Evolutionary conservation across 2,888 invertebrate genomes (phyloP).

Genomic region (Laspeyria flexula): DNA sequence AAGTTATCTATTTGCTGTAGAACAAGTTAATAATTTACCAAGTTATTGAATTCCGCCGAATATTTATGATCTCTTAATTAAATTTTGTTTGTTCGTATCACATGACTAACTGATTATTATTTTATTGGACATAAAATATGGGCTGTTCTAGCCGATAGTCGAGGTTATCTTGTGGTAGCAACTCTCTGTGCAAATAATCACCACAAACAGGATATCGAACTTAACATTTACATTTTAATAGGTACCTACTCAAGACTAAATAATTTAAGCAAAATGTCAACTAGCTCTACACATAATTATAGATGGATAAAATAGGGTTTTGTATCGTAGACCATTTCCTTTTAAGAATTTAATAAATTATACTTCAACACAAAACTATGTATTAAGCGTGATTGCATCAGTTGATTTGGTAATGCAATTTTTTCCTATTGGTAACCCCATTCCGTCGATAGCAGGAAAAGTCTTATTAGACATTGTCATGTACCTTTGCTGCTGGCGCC

Average conservation of each 20-base stretch:
- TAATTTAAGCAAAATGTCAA: neutral
- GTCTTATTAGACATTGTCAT: slow-evolving; percentile 14
- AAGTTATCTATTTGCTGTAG: no score
- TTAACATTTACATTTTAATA: slow-evolving; percentile 26
- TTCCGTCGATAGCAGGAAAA: no score
- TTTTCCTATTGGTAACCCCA: neutral
- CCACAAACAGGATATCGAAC: slow-evolving; percentile 13
- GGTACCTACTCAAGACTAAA: neutral
- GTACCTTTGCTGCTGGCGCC: slow-evolving; percentile 83
- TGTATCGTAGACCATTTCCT: neutral
- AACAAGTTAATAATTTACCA: no score
- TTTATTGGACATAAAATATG: slow-evolving; percentile 10
- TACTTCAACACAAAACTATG: no score
- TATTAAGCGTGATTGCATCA: neutral
- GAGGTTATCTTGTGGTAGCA: slow-evolving; percentile 17
- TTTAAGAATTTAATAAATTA: neutral
- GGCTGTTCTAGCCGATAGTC: slow-evolving; percentile 7
- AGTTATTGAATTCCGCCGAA: neutral
- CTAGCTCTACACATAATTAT: neutral
- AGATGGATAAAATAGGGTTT: neutral
- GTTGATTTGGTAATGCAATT: neutral
- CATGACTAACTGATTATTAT: slow-evolving; percentile 3
- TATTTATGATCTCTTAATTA: slow-evolving; percentile 1
- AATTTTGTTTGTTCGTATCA: neutral
- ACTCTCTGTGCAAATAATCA: slow-evolving; percentile 6